Conservation (phyloP, 2,113 vertebrate species). For the Paedocypris sp. region DNA sequence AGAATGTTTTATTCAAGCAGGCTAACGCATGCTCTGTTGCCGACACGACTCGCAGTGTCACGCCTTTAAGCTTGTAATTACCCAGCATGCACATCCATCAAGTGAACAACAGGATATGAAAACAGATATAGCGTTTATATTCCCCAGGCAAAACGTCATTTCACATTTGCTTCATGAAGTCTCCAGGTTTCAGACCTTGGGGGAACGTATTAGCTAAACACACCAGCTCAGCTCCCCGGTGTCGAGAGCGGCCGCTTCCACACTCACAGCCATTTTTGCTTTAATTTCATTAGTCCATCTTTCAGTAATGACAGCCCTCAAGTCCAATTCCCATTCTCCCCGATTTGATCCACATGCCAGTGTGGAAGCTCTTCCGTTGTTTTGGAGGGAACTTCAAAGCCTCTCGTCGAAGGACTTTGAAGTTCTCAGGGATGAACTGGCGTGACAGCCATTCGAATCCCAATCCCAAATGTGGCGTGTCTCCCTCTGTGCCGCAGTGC, state of each 20-base stretch:
- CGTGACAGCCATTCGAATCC: conserved; percentile 20
- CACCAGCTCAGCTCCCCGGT: not conserved
- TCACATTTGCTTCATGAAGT: not conserved
- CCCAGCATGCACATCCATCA: conserved; percentile 1
- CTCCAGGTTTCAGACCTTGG: conserved; percentile 14
- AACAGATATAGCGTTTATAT: conserved; percentile 15
- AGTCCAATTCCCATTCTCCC: conserved; percentile 14
- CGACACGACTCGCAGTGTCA: not conserved
- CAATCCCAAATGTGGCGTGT: conserved; percentile 1
- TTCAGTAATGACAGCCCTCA: conserved; percentile 16
- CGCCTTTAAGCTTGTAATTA: conserved; percentile 11
- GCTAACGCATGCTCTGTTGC: too few species aligned
- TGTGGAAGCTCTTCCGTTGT: conserved; percentile 4
- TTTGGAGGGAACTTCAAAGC: conserved; percentile 24
- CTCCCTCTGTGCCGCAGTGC: not conserved
- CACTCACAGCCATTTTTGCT: not conserved
- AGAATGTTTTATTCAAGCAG: too few species aligned
- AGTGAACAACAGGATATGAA: not conserved
- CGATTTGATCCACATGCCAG: conserved; percentile 2
- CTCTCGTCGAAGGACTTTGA: conserved; percentile 17
- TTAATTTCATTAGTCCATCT: conserved; percentile 22
- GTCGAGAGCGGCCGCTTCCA: not conserved
- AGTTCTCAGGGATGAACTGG: conserved; percentile 15
- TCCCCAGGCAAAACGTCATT: not conserved
- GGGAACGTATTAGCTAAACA: conserved; percentile 14